Percentiles rank a stretch among this genome's conserved stretches.
These are phyloP conservation scores for Epistrophella euchroma DNA, from an alignment of 2,888 invertebrate species.

Conservation along the genomic window DNA sequence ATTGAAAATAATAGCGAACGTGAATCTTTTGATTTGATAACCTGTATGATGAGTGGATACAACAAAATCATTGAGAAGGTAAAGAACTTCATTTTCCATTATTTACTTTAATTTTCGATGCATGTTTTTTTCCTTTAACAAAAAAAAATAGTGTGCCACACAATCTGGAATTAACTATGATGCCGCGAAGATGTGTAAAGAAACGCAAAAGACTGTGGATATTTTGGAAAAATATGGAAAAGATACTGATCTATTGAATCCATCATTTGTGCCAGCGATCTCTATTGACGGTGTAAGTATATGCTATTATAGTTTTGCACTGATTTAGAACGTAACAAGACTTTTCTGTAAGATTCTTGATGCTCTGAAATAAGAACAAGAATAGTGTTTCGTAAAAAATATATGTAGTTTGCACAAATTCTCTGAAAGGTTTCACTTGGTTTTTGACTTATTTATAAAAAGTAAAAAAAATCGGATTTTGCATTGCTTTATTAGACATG, in stretches of 20 bases:
- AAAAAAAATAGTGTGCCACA: constrained; percentile 77
- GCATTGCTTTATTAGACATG: no score
- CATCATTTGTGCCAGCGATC: constrained; percentile 82
- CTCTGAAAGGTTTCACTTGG: no score
- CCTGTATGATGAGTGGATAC: constrained; percentile 80
- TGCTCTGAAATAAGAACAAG: no score
- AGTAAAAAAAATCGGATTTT: no score
- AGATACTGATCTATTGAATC: constrained; percentile 79
- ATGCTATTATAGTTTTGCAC: no score
- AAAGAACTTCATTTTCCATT: not conserved
- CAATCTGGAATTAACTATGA: constrained; percentile 78
- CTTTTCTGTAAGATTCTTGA: no score
- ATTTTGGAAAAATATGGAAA: constrained; percentile 81
- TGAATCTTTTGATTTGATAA: constrained; percentile 79
- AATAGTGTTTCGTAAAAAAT: no score
- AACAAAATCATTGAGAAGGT: constrained; percentile 77
- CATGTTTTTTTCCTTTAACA: constrained; percentile 18
- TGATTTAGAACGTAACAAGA: not conserved
- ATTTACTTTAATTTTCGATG: not conserved
- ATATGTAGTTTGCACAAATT: no score
- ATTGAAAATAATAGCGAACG: constrained; percentile 79
- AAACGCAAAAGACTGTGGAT: constrained; percentile 77
- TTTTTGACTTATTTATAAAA: no score
- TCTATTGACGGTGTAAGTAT: constrained; percentile 81
- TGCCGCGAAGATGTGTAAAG: constrained; percentile 78